A percentile compares a stretch with the other conserved stretches of the same genome.
Evolutionary conservation across 1,140 invertebrate species (phyloP).

Genomic region (Onthophagus taurus): DNA sequence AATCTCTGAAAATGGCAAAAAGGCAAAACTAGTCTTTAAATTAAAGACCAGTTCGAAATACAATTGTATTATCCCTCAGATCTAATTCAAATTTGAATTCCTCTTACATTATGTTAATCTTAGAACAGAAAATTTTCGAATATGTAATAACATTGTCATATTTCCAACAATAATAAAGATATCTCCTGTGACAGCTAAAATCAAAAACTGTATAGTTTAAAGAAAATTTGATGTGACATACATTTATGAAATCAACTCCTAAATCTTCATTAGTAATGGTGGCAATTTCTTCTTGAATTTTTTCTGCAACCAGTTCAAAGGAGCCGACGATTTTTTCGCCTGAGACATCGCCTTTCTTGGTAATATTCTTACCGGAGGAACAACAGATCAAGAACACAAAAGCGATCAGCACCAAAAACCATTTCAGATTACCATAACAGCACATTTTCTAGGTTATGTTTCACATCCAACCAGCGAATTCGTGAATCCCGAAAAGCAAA

Average conservation of each 20-base stretch:
- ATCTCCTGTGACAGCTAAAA: no score
- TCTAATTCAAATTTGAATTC: no score
- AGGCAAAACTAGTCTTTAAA: no score
- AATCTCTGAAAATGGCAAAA: no score
- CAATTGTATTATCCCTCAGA: no score
- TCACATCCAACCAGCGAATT: no score
- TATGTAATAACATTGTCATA: no score
- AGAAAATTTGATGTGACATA: constrained; percentile 18
- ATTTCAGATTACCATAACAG: not conserved
- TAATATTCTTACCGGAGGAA: not conserved
- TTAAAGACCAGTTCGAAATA: no score
- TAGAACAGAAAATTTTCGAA: no score
- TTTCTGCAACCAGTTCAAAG: constrained; percentile 16
- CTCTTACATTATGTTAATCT: no score
- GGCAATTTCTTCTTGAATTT: constrained; percentile 24
- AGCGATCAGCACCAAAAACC: not conserved
- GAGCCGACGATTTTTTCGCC: constrained; percentile 12
- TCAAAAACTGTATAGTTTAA: no score
- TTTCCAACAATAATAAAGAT: not conserved
- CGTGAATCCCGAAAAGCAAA: no score
- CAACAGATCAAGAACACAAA: constrained; percentile 7
- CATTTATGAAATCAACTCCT: constrained; percentile 47
- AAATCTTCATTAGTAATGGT: constrained; percentile 46
- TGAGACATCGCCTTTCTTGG: constrained; percentile 3
- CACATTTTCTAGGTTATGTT: constrained; percentile 10